Percentiles rank a stretch among this genome's conserved stretches.
Conservation (phyloP, 2,888 invertebrate species). For the Drosophila anomelani region DNA sequence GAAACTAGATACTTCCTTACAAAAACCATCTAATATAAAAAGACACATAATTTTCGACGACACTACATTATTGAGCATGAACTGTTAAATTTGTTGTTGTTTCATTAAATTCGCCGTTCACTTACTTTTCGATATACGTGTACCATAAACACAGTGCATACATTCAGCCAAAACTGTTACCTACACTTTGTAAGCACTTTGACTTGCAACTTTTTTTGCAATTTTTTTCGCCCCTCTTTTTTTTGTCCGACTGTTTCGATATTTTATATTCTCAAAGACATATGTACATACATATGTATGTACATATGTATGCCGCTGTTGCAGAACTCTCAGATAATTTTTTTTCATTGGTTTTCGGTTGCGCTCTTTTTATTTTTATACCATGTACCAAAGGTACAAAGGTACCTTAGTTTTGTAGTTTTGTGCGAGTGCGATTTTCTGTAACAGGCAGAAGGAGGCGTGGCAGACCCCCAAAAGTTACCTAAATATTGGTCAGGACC, state of each 20-base stretch:
- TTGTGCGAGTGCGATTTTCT: too few relatives aligned
- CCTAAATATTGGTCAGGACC: too few relatives aligned
- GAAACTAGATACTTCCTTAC: too few relatives aligned
- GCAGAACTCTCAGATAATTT: constrained; percentile 36
- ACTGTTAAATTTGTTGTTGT: neutral
- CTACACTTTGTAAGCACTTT: constrained; percentile 15
- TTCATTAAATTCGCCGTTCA: neutral
- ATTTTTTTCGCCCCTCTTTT: constrained; percentile 4
- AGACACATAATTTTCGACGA: too few relatives aligned
- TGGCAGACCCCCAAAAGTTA: too few relatives aligned
- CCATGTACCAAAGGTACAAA: too few relatives aligned
- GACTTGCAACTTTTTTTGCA: constrained; percentile 35
- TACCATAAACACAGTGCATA: constrained; percentile 3
- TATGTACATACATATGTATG: neutral
- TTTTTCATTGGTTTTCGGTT: constrained; percentile 22
- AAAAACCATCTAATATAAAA: too few relatives aligned
- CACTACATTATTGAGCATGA: neutral
- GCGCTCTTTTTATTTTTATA: constrained; percentile 11
- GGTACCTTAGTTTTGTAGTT: too few relatives aligned
- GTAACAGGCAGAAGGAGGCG: too few relatives aligned
- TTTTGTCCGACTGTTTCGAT: constrained; percentile 9
- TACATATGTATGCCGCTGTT: constrained; percentile 26
- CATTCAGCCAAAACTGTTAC: constrained; percentile 12
- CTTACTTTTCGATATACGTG: neutral
- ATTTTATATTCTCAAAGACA: constrained; percentile 45